A percentile compares a stretch with the other conserved stretches of the same genome.
Evolutionary conservation across 2,797 vertebrate genomes (phyloP).

Genomic region (Catamblyrhynchus diadema): DNA sequence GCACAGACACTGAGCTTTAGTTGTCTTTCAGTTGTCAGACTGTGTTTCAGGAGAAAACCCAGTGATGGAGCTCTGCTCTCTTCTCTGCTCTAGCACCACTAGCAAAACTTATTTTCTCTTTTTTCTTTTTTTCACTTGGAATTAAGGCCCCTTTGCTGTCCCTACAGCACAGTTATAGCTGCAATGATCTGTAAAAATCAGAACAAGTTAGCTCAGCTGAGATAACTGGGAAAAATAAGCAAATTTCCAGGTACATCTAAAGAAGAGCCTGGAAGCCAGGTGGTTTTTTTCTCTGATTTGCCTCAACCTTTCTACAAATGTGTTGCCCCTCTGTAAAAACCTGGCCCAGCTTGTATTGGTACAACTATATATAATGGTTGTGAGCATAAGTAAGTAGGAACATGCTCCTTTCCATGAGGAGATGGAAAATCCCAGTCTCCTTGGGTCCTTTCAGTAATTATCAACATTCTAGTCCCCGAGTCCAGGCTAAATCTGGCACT

Average conservation of each 20-base stretch:
- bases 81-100: neutral
- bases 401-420: conserved; percentile 33
- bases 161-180: neutral
- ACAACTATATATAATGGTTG: conserved; percentile 56
- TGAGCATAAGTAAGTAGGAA: conserved; percentile 58
- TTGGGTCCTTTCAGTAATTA: conserved; percentile 67
- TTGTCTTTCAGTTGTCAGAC: neutral
- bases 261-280: neutral
- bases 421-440: conserved; percentile 63
- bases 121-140: neutral
- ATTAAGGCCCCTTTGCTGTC: neutral
- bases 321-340: conserved; percentile 25
- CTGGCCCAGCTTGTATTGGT: conserved; percentile 16
- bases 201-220: neutral
- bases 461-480: conserved; percentile 66
- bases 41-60: neutral
- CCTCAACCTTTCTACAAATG: conserved; percentile 49
- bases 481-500: conserved; percentile 70
- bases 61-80: neutral
- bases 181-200: neutral
- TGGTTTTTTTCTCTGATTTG: neutral
- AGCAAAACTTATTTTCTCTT: neutral
- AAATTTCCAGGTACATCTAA: conserved; percentile 8
- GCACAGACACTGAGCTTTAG: neutral
- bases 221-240: neutral